Evolutionary conservation across 2,113 vertebrate genomes (phyloP).

Genomic region (Polypterus bichir): DNA sequence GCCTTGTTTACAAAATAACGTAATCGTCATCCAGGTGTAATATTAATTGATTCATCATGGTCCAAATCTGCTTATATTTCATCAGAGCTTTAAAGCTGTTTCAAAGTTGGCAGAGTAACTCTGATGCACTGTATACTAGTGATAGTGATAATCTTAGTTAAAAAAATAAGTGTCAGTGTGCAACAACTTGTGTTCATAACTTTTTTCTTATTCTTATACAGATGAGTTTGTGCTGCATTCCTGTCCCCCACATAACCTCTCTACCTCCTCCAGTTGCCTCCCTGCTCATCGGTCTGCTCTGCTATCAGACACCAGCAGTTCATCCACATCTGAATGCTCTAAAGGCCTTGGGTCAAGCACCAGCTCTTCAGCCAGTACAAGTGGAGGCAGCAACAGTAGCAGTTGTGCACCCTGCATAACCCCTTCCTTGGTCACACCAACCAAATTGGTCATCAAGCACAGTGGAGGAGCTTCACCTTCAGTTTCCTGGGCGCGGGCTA

Average conservation of each 20-base stretch:
- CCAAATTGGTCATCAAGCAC: slow-evolving; percentile 83
- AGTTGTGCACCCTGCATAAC: neutral
- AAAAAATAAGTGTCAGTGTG: too few species aligned
- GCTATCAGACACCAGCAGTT: slow-evolving; percentile 10
- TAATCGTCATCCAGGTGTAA: too few species aligned
- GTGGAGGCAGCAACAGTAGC: too few species aligned
- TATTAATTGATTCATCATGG: too few species aligned
- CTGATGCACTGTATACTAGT: too few species aligned
- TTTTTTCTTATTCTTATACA: slow-evolving; percentile 27
- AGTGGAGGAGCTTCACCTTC: slow-evolving; percentile 63
- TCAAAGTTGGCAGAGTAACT: too few species aligned
- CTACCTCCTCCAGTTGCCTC: slow-evolving; percentile 9
- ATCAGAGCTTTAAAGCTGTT: too few species aligned
- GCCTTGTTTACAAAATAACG: too few species aligned
- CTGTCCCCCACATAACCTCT: slow-evolving; percentile 48
- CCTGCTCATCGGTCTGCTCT: slow-evolving; percentile 10
- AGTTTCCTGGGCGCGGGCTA: slow-evolving; percentile 73
- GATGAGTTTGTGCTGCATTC: slow-evolving; percentile 77
- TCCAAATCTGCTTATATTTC: too few species aligned
- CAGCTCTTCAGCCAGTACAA: too few species aligned
- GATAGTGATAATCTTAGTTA: too few species aligned
- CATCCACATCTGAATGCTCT: neutral
- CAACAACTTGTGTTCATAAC: neutral
- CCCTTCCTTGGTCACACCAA: slow-evolving; percentile 46
- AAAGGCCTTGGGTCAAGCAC: too few species aligned